Conservation (phyloP, 2,888 invertebrate genomes). For the Macaria liturata region DNA sequence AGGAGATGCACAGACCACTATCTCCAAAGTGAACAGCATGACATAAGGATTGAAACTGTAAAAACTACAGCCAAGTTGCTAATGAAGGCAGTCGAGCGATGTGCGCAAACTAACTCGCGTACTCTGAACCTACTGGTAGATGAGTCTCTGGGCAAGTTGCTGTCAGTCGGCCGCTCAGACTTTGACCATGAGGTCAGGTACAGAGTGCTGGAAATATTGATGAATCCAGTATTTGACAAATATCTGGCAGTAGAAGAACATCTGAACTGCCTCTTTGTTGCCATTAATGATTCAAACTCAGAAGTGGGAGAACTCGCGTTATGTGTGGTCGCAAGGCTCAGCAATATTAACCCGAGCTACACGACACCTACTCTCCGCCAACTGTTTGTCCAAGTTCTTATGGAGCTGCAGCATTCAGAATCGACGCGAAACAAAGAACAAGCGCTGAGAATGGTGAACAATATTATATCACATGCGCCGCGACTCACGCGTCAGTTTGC, state of each 20-base stretch:
- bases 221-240: slow-evolving; percentile 93
- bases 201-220: slow-evolving; percentile 95
- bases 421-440: slow-evolving; percentile 98
- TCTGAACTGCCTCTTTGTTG: slow-evolving; percentile 94
- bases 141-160: slow-evolving; percentile 93
- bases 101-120: slow-evolving; percentile 87
- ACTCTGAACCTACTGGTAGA: slow-evolving; percentile 95
- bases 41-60: slow-evolving; percentile 95
- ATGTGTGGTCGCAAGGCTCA: slow-evolving; percentile 95
- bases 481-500: slow-evolving; percentile 97
- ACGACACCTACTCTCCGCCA: slow-evolving; percentile 97
- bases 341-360: slow-evolving; percentile 98
- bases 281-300: slow-evolving; percentile 97
- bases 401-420: slow-evolving; percentile 97
- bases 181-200: slow-evolving; percentile 96
- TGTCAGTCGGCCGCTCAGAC: slow-evolving; percentile 97
- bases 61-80: slow-evolving; percentile 95
- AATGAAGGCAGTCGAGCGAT: slow-evolving; percentile 90
- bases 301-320: slow-evolving; percentile 97
- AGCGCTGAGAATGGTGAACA: slow-evolving; percentile 96
- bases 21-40: slow-evolving; percentile 94
- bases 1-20: slow-evolving; percentile 96
- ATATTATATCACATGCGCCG: slow-evolving; percentile 96
- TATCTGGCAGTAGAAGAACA: slow-evolving; percentile 98
- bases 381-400: slow-evolving; percentile 94